Base-by-base conservation (phyloP, 2,113 vertebrate genomes). In the Clarias gariepinus region DNA sequence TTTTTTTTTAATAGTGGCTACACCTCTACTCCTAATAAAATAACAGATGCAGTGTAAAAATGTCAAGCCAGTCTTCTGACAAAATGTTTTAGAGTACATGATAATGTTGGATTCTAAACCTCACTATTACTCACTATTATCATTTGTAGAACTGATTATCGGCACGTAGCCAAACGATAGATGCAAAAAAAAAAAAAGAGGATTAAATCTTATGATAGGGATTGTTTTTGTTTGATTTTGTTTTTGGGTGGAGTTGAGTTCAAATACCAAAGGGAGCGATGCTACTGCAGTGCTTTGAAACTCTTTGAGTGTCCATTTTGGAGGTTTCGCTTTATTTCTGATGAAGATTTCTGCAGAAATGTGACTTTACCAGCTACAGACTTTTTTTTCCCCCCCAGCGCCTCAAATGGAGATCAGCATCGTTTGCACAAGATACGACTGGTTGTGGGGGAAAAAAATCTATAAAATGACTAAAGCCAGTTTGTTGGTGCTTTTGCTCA, bases 351-450 rank as follows among this genome's bases (percentile, higher is more conserved):
- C 58, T 85, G 18, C 41, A 36, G 33, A 83, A 33, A 36, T 47
- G 5, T n/a, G 25, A 61, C 33, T 74, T n/a, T 28, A 76, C 69
- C 69, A 76, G 69, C 57, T 47, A 15, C 61, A 64, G n/a, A 41
- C 68, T 47, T 15, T 52, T 76, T 55, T 82, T 93, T 93, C 94
- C 93, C 95, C 21, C 92, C 94, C 94, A 94, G 93, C 94, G 93
- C 95, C 95, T 96, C 89, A 88, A 95, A 96, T n/a, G 33, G 30
- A 95, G 94, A 94, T 94, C 95, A 96, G 95, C 95, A 94, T 95
- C 95, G 93, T 97, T 94, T 98, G 96, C 96, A 97, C 97, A 96
- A 94, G 94, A 95, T 88, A 94, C 94, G 94, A 95, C 92, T 90
- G 93, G 90, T 88, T 93, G 93, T 91, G 94, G 92, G 89, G 86